These are phyloP conservation scores for Chironomus riparius DNA, from an alignment of 2,888 invertebrate species.

Conservation along the genomic window DNA sequence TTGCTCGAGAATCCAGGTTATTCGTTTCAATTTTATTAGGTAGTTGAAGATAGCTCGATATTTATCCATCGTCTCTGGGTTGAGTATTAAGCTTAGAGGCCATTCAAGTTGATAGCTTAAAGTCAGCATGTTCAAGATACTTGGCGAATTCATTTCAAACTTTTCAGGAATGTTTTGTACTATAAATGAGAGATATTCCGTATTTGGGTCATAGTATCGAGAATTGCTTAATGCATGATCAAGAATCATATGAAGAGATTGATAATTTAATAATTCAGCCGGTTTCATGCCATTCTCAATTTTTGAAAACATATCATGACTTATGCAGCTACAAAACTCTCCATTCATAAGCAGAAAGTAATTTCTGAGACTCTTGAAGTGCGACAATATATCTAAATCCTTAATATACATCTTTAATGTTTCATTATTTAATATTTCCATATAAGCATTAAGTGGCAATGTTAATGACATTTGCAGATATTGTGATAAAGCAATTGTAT, in stretches of 20 bases:
- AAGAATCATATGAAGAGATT: slow-evolving; percentile 58
- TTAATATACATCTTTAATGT: slow-evolving; percentile 60
- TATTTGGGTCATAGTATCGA: slow-evolving; percentile 52
- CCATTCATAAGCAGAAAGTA: slow-evolving; percentile 74
- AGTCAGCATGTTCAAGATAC: slow-evolving; percentile 57
- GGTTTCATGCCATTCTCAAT: slow-evolving; percentile 57
- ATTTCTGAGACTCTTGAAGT: slow-evolving; percentile 63
- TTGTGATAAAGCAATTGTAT: slow-evolving; percentile 43
- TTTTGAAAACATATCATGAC: slow-evolving; percentile 57
- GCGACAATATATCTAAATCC: slow-evolving; percentile 52
- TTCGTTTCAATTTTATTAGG: slow-evolving; percentile 61
- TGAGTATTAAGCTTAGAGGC: slow-evolving; percentile 71
- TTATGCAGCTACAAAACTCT: slow-evolving; percentile 65
- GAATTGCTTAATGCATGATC: slow-evolving; percentile 60
- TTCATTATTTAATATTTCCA: slow-evolving; percentile 61
- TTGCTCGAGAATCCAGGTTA: slow-evolving; percentile 66
- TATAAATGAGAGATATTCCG: slow-evolving; percentile 54
- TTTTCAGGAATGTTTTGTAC: slow-evolving; percentile 52
- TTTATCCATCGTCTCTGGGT: slow-evolving; percentile 57
- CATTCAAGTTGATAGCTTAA: slow-evolving; percentile 62
- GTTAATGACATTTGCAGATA: slow-evolving; percentile 58
- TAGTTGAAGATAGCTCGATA: slow-evolving; percentile 70
- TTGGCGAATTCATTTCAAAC: slow-evolving; percentile 56
- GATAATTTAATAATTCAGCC: slow-evolving; percentile 57
- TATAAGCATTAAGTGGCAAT: slow-evolving; percentile 58